A percentile compares a stretch with the other conserved stretches of the same genome.
These are phyloP conservation scores for Epirrhoe tristata DNA, from an alignment of 2,888 invertebrate species.

Conservation along the genomic window DNA sequence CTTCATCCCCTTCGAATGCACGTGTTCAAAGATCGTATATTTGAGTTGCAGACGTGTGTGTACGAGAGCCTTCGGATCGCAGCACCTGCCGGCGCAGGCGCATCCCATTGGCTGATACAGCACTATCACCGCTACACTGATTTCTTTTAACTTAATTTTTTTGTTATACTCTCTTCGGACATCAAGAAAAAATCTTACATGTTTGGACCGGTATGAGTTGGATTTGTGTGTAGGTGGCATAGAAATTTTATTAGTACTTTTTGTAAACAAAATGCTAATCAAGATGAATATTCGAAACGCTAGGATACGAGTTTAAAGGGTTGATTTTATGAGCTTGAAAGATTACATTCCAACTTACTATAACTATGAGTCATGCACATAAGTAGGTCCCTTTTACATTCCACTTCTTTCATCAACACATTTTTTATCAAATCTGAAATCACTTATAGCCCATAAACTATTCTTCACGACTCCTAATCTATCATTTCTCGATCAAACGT, in stretches of 20 bases:
- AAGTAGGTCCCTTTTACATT: not conserved
- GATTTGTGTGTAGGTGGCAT: slow-evolving; percentile 83
- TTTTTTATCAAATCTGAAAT: not conserved
- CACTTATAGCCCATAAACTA: not conserved
- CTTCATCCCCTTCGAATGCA: slow-evolving; percentile 83
- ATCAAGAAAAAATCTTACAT: slow-evolving; percentile 81
- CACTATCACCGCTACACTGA: slow-evolving; percentile 84
- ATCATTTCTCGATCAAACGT: not conserved
- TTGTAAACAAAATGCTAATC: slow-evolving; percentile 78
- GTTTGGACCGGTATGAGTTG: slow-evolving; percentile 80
- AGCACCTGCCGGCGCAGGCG: slow-evolving; percentile 81
- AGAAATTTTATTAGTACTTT: slow-evolving; percentile 73
- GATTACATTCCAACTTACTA: slow-evolving; percentile 16
- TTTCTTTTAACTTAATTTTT: slow-evolving; percentile 83
- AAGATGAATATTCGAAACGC: slow-evolving; percentile 63
- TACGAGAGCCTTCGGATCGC: slow-evolving; percentile 69
- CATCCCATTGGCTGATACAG: slow-evolving; percentile 76
- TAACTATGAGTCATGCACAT: not conserved
- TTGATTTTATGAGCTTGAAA: slow-evolving; percentile 40
- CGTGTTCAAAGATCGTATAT: slow-evolving; percentile 83
- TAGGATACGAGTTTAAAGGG: slow-evolving; percentile 54
- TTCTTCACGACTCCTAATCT: not conserved
- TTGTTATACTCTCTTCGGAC: slow-evolving; percentile 79
- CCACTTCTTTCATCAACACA: not conserved
- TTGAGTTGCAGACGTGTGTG: slow-evolving; percentile 72